Percentiles rank a stretch among this genome's conserved stretches.
Evolutionary conservation across 2,888 invertebrate genomes (phyloP).

Genomic region (Eristalinus sepulchralis): DNA sequence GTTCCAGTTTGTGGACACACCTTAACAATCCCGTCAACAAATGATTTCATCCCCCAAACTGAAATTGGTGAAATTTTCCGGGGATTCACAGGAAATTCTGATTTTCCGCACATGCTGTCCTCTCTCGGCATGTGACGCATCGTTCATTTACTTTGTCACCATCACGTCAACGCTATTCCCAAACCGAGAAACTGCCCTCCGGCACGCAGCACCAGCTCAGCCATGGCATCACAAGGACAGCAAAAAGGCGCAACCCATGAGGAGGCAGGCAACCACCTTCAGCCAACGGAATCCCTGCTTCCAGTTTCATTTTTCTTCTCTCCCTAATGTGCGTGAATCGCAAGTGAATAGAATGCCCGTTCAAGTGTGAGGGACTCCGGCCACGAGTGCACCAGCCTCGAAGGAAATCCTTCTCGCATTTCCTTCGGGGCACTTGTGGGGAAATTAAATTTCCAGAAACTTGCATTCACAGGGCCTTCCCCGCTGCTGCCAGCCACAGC

Average conservation of each 20-base stretch:
- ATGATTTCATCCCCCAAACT: background rate
- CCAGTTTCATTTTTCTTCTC: background rate
- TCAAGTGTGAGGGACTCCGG: constrained; percentile 18
- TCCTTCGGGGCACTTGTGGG: constrained; percentile 52
- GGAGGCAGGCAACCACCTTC: background rate
- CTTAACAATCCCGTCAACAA: background rate
- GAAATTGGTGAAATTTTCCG: background rate
- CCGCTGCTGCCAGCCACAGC: background rate
- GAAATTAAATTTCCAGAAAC: constrained; percentile 60
- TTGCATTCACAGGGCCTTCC: constrained; percentile 5
- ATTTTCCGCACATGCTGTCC: background rate
- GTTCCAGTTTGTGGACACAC: background rate
- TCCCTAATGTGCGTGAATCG: constrained; percentile 16
- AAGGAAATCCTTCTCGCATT: constrained; percentile 54
- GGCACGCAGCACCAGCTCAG: background rate
- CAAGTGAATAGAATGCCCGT: constrained; percentile 38
- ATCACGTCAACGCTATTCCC: background rate
- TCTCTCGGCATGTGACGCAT: background rate
- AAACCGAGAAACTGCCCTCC: background rate
- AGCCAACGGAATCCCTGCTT: background rate
- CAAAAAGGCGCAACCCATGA: background rate
- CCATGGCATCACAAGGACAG: background rate
- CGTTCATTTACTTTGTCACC: background rate
- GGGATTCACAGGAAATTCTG: background rate
- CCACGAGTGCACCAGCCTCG: constrained; percentile 12